A percentile compares a stretch with the other conserved stretches of the same genome.
These are phyloP conservation scores for Drosophila falleni DNA, from an alignment of 2,888 invertebrate species.

Conservation along the genomic window DNA sequence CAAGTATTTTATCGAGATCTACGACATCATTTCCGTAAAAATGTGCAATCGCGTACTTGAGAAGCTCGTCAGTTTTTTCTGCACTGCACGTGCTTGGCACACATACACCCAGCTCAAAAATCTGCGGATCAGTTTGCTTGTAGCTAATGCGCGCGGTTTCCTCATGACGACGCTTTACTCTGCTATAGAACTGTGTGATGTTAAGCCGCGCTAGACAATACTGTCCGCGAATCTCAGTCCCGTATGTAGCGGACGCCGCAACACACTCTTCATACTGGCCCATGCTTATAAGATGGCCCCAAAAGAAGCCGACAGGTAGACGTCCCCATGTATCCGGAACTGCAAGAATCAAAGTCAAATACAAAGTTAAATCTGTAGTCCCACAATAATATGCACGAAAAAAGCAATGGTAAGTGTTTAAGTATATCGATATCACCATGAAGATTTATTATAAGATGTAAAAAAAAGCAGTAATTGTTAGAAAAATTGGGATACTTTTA, in stretches of 20 bases:
- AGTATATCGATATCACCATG: too few relatives aligned
- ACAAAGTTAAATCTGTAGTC: not conserved
- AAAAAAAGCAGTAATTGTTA: too few relatives aligned
- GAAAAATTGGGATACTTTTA: too few relatives aligned
- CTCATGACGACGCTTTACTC: constrained; percentile 66
- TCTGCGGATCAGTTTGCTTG: constrained; percentile 72
- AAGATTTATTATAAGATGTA: too few relatives aligned
- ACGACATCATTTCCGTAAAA: constrained; percentile 49
- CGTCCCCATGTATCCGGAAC: constrained; percentile 86
- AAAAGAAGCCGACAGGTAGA: constrained; percentile 85
- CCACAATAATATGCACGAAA: too few relatives aligned
- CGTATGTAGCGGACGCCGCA: constrained; percentile 69
- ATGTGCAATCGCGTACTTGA: constrained; percentile 65
- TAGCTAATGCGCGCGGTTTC: constrained; percentile 72
- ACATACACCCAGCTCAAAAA: constrained; percentile 83
- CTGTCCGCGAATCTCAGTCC: constrained; percentile 82
- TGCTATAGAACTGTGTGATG: constrained; percentile 65
- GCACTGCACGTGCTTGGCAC: constrained; percentile 83
- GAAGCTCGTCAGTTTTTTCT: constrained; percentile 61
- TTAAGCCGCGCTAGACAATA: constrained; percentile 84
- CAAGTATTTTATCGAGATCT: constrained; percentile 51
- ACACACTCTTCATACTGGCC: constrained; percentile 86
- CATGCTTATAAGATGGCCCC: constrained; percentile 84
- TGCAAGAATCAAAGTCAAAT: constrained; percentile 48
- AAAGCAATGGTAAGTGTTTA: too few relatives aligned